Conservation (phyloP, 2,888 invertebrate genomes). For the Apomyelois bistriatella region DNA sequence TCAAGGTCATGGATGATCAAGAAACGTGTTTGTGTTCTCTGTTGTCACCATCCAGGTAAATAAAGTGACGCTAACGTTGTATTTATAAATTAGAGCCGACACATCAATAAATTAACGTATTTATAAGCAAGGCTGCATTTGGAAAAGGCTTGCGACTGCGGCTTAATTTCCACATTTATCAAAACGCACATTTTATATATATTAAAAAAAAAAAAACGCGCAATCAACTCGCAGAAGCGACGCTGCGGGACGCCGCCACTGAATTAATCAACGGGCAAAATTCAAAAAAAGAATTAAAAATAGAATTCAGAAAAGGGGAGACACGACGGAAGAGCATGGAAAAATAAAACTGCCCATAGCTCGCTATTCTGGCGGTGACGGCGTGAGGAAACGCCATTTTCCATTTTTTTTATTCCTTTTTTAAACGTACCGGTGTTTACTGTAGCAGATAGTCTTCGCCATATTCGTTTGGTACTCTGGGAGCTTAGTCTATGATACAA, state of each 20-base stretch:
- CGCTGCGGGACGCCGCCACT: slow-evolving; percentile 65
- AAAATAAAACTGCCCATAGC: slow-evolving; percentile 61
- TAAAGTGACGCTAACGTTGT: not conserved
- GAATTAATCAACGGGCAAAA: slow-evolving; percentile 66
- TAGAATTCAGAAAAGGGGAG: slow-evolving; percentile 48
- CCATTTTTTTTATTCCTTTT: slow-evolving; percentile 52
- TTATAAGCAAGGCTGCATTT: not conserved
- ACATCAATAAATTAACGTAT: slow-evolving; percentile 3
- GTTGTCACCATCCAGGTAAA: not conserved
- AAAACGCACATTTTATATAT: slow-evolving; percentile 21
- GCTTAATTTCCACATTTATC: slow-evolving; percentile 17
- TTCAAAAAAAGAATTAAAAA: slow-evolving; percentile 45
- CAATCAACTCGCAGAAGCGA: slow-evolving; percentile 63
- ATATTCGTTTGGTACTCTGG: not conserved
- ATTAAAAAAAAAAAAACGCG: slow-evolving; percentile 38
- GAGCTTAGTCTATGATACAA: slow-evolving; percentile 5
- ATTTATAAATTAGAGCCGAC: slow-evolving; percentile 8
- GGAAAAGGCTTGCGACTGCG: not conserved
- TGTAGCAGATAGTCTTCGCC: slow-evolving; percentile 7
- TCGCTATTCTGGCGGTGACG: slow-evolving; percentile 71
- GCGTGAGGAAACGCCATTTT: slow-evolving; percentile 67
- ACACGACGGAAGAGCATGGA: slow-evolving; percentile 55
- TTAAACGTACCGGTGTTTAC: slow-evolving; percentile 26
- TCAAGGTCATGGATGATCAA: not conserved
- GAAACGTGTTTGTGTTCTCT: not conserved